Evolutionary conservation across 2,888 invertebrate species (phyloP).

Genomic region (Kuschelorhynchus macadamiae): DNA sequence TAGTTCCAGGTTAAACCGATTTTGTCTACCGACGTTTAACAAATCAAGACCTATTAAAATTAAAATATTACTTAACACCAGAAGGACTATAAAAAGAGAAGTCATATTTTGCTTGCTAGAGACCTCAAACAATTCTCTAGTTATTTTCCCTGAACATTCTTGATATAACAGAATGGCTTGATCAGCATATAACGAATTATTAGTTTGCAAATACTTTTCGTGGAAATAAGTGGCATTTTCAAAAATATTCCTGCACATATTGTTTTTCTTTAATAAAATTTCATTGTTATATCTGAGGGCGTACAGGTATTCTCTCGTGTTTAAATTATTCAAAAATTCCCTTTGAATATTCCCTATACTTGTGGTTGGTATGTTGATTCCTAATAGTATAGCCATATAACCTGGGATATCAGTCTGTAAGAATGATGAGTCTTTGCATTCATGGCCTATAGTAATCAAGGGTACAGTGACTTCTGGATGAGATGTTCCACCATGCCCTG

Average conservation of each 20-base stretch:
- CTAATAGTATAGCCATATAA: conserved; percentile 83
- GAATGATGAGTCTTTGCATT: conserved; percentile 67
- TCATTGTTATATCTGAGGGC: conserved; percentile 64
- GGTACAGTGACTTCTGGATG: conserved; percentile 88
- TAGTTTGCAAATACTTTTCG: conserved; percentile 56
- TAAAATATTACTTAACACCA: conserved; percentile 71
- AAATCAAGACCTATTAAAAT: conserved; percentile 47
- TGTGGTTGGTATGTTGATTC: conserved; percentile 82
- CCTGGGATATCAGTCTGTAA: conserved; percentile 89
- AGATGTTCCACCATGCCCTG: conserved; percentile 91
- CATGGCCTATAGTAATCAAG: conserved; percentile 76
- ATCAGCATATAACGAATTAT: conserved; percentile 57
- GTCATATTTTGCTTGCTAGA: conserved; percentile 75
- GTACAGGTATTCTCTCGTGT: conserved; percentile 62
- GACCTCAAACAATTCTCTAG: conserved; percentile 70
- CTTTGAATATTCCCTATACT: conserved; percentile 78
- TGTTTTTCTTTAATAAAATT: conserved; percentile 60
- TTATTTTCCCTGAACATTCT: conserved; percentile 70
- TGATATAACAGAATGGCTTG: conserved; percentile 68
- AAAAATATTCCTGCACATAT: conserved; percentile 55
- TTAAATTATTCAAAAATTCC: conserved; percentile 67
- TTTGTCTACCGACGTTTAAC: background rate
- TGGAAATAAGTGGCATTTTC: conserved; percentile 56
- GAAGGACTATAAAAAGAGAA: conserved; percentile 71
- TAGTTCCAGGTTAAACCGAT: background rate